Conservation (phyloP, 2,113 vertebrate genomes). For the Erpornis zantholeuca region DNA sequence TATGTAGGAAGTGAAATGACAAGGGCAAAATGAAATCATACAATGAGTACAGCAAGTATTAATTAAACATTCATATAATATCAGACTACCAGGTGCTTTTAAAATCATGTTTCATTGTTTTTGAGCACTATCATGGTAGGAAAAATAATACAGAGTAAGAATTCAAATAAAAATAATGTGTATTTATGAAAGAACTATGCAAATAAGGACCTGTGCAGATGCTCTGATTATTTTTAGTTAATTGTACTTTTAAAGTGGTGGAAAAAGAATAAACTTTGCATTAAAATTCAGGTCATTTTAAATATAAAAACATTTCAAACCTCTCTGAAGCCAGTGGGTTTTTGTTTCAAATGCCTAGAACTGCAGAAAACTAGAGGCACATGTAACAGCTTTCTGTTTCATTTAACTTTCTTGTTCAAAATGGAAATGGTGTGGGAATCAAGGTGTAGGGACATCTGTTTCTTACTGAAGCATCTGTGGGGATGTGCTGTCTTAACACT, state of each 20-base stretch:
- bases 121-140: background rate
- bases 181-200: background rate
- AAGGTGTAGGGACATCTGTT: background rate
- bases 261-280: background rate
- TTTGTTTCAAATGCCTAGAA: background rate
- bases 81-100: background rate
- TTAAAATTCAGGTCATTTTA: background rate
- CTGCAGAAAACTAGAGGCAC: background rate
- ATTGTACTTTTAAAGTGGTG: background rate
- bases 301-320: background rate
- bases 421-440: background rate
- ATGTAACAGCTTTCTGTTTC: background rate
- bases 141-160: background rate
- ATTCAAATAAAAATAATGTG: background rate
- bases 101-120: background rate
- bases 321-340: background rate
- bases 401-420: background rate
- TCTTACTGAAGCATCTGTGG: background rate
- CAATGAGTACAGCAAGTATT: background rate
- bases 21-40: background rate
- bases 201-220: background rate
- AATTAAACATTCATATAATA: background rate
- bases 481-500: background rate
- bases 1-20: background rate
- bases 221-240: background rate